Evolutionary conservation across 2,113 vertebrate species (phyloP).

Genomic region (Phyllostomus hastatus): DNA sequence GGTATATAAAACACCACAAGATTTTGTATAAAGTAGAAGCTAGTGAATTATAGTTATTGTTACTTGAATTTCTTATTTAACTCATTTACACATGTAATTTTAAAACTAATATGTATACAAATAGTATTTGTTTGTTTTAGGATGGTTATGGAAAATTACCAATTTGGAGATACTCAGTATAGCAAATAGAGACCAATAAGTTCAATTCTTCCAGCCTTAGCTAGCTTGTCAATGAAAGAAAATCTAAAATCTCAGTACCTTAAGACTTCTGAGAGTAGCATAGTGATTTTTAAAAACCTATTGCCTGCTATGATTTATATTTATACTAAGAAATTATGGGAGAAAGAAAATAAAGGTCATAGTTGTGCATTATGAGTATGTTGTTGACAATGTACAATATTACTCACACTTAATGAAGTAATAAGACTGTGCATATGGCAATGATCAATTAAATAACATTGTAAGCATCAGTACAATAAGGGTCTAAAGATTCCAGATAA

Average conservation of each 20-base stretch:
- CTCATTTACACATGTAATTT: background rate
- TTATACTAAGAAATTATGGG: conserved; percentile 39
- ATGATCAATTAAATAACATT: conserved; percentile 40
- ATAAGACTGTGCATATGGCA: background rate
- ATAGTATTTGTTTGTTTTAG: background rate
- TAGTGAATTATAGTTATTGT: background rate
- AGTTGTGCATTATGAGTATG: background rate
- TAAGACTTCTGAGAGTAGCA: conserved; percentile 1
- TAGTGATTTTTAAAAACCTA: conserved; percentile 16
- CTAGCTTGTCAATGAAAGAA: background rate
- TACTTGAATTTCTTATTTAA: background rate
- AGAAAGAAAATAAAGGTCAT: conserved; percentile 34
- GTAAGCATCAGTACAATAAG: conserved; percentile 29
- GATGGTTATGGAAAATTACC: background rate
- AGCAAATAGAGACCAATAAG: background rate
- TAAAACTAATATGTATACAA: background rate
- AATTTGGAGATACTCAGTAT: background rate
- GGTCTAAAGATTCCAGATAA: conserved; percentile 33
- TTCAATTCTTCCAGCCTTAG: background rate
- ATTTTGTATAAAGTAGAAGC: conserved; percentile 1
- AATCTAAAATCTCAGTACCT: conserved; percentile 12
- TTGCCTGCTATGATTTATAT: background rate
- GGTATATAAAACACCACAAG: background rate
- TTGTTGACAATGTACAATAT: conserved; percentile 36
- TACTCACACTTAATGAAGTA: conserved; percentile 56